Evolutionary conservation across 2,113 vertebrate species (phyloP), one percentile per base, ranked within the genome.

Genomic region (Petrocephalus zakoni): DNA sequence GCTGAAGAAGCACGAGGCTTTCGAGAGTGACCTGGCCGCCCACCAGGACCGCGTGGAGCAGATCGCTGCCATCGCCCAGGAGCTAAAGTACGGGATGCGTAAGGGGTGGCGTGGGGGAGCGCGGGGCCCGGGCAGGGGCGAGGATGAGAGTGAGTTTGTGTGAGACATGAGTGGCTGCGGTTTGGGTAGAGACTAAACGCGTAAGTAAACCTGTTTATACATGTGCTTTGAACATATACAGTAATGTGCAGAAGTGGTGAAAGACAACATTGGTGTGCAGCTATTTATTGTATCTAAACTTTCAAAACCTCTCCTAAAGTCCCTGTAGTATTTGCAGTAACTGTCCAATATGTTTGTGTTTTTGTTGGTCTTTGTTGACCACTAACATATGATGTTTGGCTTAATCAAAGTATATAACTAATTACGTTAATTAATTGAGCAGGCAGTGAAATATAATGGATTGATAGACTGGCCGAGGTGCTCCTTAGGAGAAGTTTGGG

Each of bases 21-120:
- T 99, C 0, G 98, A 99, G 94, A 98, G 97, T 0, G 98, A 99
- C 93, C 94, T 99, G 94, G 97, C 98, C 0, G 98, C 98, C 0
- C 98, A 99, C 91, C 98, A 99, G 95, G 98, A 99, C 94, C 89
- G 98, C 0, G 98, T 99, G 94, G 98, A 99, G 93, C 98, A 99
- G 94, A 99, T 99, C 0, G 97, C 97, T 0, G 98, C 98, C 75
- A 99, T 99, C 0, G 98, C 98, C 0, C 97, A 99, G 94, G 98
- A 99, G 88, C 97, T 99, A 91, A 99, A 99, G 98, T 98, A 93
- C 2, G 91, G 17, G 90, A 25, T 88, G 15, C 81, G 11, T 51
- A 22, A 6, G 17, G 49, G 17, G 42, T 49, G 42, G 46, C 19
- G 34, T 25, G 37, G 29, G 49, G 2, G 10, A 58, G 34, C 22